Evolutionary conservation across 35 echinoderm and acorn worm genomes (phyloP), one percentile per base, ranked within the genome.

Genomic region (Apostichopus parvimensis): DNA sequence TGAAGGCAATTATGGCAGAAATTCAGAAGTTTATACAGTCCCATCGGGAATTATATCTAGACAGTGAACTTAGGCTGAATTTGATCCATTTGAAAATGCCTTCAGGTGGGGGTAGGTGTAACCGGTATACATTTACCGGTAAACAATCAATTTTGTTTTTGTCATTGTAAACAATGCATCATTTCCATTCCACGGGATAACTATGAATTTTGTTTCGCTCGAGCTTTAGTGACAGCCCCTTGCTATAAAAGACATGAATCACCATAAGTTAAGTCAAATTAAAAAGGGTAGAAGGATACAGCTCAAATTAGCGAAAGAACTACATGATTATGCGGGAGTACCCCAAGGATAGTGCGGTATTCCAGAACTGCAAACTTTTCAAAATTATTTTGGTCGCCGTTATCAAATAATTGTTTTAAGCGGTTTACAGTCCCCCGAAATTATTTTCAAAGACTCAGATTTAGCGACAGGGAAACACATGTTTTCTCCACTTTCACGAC

Each of bases 361-460:
- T 60, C 5, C 54, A 11, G 8, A 65, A 70, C 7, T 26, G 14
- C 9, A 70, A 23, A 58, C 15, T 58, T 58, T 65, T 62, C 84
- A 87, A 58, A 87, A 58, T 11, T 87, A 24, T 65, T 70, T 87
- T 58, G 54, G 54, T 70, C 2, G 80, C 17, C 25, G 53, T n/a
- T 83, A 56, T 56, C 80, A 83, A 2, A 18, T 83, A 12, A 83
- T 83, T 56, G 80, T 83, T 83, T 83, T 83, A 83, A 83, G 52
- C 56, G 53, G 11, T 83, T 54, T 83, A 53, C 22, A 54, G 13
- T 83, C 80, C 11, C 80, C 80, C 11, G 54, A 17, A 54, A 13
- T 83, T 12, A 56, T 83, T 34, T 83, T 56, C 56, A 6, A 20
- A 56, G 80, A 53, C 7, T 53, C 80, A 83, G 53, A 83, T n/a